Evolutionary conservation across 2,888 invertebrate genomes (phyloP), one percentile per base, ranked within the genome.

Genomic region (Lamellibrachia columna): DNA sequence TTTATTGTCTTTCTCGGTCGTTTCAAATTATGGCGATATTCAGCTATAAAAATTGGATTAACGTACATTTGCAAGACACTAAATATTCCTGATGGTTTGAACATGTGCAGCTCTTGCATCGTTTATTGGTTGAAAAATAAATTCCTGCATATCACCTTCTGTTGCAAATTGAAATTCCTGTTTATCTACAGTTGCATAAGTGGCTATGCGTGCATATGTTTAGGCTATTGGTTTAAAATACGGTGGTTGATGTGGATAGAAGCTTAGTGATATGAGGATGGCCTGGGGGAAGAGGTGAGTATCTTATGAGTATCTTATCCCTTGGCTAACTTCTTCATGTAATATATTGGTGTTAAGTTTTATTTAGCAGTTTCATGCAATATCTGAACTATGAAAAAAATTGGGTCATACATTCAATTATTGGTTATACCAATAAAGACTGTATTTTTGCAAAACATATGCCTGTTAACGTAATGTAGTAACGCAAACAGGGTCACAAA

Each of bases 191-290:
- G 58, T 58, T 58, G 15, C 15, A 58, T 58, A 15, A 15, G 6
- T 58, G 58, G 58, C 15, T 58, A 58, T 58, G 58, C 22, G n/a
- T 15, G n/a, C n/a, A 15, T 75, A 75, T 75, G n/a, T 75, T 75
- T 75, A 75, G 75, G 75, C 55, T 75, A 75, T 75, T 75, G 75
- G n/a, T 75, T 40, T 75, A n/a, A 75, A 75, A 75, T 75, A 75
- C 75, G 7, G 9, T 55, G 9, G 55, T 55, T 55, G 55, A 9
- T 22, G 22, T 75, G 75, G n/a, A 75, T 75, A 75, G 75, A 75
- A 75, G 22, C 75, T 15, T 4, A 6, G 22, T 75, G n/a, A 22
- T 22, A 6, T 11, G 22, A 22, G n/a, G 22, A 2, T 6, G 22
- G 75, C 22, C 75, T 22, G 15, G 75, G 2, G 15, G 2, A 22